These are phyloP conservation scores for Odocoileus virginianus DNA, from an alignment of 2,113 vertebrate species.

Conservation along the genomic window DNA sequence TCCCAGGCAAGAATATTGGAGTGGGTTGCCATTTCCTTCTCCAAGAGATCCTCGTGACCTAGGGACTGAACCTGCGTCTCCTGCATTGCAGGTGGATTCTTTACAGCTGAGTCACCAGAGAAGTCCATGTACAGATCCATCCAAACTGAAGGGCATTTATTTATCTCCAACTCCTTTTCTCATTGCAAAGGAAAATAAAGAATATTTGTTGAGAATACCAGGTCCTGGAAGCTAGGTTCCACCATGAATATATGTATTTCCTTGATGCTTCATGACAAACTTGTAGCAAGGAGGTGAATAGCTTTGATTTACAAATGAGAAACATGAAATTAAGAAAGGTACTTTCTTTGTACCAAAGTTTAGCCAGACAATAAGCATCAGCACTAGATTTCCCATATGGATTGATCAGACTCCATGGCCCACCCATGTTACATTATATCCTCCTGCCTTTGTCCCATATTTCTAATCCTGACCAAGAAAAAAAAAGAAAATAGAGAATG, in stretches of 20 bases:
- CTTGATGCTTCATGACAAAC: not conserved
- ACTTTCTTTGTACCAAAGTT: not conserved
- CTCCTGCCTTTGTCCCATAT: not conserved
- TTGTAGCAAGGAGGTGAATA: not conserved
- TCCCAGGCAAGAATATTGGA: not conserved
- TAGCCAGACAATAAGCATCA: not conserved
- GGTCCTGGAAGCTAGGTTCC: not conserved
- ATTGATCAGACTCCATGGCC: not conserved
- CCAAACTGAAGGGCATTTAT: not conserved
- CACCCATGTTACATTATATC: not conserved
- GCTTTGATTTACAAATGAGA: not conserved
- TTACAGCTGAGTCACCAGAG: not conserved
- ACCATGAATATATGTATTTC: not conserved
- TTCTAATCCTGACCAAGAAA: not conserved
- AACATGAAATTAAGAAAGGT: not conserved
- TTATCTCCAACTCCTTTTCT: not conserved
- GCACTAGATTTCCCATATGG: not conserved
- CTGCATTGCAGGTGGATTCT: not conserved
- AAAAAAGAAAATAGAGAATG: not conserved
- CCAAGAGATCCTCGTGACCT: not conserved
- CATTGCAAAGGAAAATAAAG: not conserved
- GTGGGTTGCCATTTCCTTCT: not conserved
- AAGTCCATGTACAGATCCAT: not conserved
- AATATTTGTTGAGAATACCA: not conserved
- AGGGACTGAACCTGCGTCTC: fast-evolving